phyloP scores from a whole-genome alignment of 2,113 vertebrate genomes.

The Philantomba maxwellii region DNA sequence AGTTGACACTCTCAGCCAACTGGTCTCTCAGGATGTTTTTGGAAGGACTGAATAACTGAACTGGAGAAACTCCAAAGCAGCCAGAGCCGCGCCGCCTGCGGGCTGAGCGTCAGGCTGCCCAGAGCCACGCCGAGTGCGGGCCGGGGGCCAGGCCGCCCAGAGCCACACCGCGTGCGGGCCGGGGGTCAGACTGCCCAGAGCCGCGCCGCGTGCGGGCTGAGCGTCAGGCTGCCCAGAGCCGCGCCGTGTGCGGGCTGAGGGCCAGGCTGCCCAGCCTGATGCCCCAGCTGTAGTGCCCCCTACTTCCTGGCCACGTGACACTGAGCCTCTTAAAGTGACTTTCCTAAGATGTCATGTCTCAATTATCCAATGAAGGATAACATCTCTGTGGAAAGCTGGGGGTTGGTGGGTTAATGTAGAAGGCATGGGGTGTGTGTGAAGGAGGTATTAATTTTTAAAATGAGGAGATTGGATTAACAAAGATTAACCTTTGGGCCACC shows the following conservation, averaged over 20 bases:
- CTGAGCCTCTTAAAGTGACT: not conserved
- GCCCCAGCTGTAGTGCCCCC: not conserved
- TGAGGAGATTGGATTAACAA: not conserved
- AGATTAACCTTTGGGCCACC: not conserved
- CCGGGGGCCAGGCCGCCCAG: not conserved
- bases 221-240: not conserved
- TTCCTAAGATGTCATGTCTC: not conserved
- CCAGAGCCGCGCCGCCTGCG: not conserved
- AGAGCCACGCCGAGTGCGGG: not conserved
- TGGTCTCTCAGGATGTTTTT: not conserved
- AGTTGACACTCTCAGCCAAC: not conserved
- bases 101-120: not conserved
- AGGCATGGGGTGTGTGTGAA: not conserved
- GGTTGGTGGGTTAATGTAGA: not conserved
- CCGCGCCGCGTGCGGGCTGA: not conserved
- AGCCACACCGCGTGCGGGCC: not conserved
- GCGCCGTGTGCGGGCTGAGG: not conserved
- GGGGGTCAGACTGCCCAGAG: not conserved
- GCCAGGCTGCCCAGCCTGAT: not conserved
- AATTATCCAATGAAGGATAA: not conserved
- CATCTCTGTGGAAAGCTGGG: not conserved
- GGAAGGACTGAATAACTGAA: not conserved
- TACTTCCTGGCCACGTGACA: too few relatives aligned
- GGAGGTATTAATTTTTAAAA: not conserved
- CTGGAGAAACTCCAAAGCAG: not conserved